Evolutionary conservation across 2,888 invertebrate genomes (phyloP).

Genomic region (Drosophila quasianomalipes): DNA sequence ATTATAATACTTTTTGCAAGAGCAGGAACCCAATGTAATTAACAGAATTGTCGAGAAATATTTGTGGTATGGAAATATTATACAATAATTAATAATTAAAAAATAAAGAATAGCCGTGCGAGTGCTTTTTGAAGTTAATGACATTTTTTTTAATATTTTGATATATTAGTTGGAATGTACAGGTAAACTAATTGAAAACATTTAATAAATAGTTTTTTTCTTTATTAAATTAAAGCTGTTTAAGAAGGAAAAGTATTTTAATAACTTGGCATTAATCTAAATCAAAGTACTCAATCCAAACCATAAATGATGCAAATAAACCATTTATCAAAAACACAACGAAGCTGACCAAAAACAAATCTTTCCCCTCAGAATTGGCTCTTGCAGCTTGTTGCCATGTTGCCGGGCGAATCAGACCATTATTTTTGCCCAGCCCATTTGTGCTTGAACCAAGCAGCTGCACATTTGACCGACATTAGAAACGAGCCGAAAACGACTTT

Average conservation of each 20-base stretch:
- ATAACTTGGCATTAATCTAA: constrained; percentile 2
- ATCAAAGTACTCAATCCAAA: not conserved
- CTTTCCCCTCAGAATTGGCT: constrained; percentile 16
- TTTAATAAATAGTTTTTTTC: not conserved
- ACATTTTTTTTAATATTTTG: not conserved
- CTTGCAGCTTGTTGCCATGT: constrained; percentile 44
- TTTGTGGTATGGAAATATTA: not conserved
- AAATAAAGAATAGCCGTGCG: not conserved
- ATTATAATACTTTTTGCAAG: not conserved
- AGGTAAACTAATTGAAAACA: not conserved
- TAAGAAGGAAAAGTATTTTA: not conserved
- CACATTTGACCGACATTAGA: constrained; percentile 77
- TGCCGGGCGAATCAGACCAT: constrained; percentile 16
- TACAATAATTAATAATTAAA: not conserved
- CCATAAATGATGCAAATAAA: constrained; percentile 23
- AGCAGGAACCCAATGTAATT: not conserved
- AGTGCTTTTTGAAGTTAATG: not conserved
- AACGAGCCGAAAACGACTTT: constrained; percentile 76
- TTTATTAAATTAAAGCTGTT: not conserved
- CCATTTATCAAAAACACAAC: constrained; percentile 28
- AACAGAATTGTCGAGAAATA: not conserved
- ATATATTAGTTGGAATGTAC: not conserved
- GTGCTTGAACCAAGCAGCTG: constrained; percentile 54
- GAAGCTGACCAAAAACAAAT: constrained; percentile 14
- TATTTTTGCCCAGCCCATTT: constrained; percentile 20